phyloP scores from a whole-genome alignment of 2,113 vertebrate species.

The Lycaon pictus region DNA sequence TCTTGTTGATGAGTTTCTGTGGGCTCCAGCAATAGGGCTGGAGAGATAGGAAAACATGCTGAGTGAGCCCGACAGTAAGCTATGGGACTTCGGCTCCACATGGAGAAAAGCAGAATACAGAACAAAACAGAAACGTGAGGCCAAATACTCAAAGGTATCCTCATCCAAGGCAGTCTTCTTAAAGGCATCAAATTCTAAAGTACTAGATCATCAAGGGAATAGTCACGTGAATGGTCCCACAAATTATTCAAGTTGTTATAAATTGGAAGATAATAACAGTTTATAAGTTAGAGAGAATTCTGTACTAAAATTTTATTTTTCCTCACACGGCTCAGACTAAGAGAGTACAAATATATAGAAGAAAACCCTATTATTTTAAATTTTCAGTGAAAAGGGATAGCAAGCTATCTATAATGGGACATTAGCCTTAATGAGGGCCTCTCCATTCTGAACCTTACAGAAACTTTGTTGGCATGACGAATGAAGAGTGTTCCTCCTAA shows the following conservation, averaged over 20 bases:
- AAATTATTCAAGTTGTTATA: slow-evolving; percentile 32
- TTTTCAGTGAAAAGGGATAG: background rate
- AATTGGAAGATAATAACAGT: background rate
- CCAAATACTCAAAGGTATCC: background rate
- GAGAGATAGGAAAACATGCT: background rate
- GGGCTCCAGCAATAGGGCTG: background rate
- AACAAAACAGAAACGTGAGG: background rate
- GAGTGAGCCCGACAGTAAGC: background rate
- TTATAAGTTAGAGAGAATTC: background rate
- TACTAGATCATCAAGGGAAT: background rate
- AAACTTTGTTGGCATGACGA: background rate
- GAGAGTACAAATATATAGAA: background rate
- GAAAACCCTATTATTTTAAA: background rate
- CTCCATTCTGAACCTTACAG: background rate
- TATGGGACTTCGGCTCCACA: background rate
- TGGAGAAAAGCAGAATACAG: background rate
- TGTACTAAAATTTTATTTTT: slow-evolving; percentile 35
- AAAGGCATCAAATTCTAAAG: background rate
- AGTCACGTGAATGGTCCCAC: background rate
- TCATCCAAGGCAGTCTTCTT: background rate
- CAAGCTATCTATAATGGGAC: background rate
- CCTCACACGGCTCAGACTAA: background rate
- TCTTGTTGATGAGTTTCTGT: background rate
- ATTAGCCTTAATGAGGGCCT: background rate
- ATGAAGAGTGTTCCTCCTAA: background rate